Conservation (phyloP, 2,888 invertebrate species). For the Andrena chrysosceles region DNA sequence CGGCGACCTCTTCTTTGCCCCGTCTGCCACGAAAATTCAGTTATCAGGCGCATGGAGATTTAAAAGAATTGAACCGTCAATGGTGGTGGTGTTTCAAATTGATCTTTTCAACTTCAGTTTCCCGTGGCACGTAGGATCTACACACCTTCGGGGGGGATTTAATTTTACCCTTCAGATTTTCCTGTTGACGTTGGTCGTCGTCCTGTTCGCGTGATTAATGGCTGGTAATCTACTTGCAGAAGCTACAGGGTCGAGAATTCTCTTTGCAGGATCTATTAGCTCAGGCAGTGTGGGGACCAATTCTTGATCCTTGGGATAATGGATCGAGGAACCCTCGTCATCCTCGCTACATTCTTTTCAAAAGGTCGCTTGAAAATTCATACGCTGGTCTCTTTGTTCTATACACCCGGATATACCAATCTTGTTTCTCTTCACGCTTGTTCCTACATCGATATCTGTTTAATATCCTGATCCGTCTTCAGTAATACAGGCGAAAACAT, state of each 20-base stretch:
- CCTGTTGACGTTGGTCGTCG: not conserved
- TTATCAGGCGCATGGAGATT: too few relatives aligned
- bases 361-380: not conserved
- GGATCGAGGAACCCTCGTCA: not conserved
- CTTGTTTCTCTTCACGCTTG: not conserved
- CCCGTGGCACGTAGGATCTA: not conserved
- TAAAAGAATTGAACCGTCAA: too few relatives aligned
- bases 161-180: not conserved
- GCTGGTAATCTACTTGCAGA: not conserved
- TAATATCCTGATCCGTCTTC: slow-evolving; percentile 8
- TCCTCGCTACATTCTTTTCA: not conserved
- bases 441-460: not conserved
- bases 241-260: slow-evolving; percentile 5
- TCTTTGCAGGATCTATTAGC: slow-evolving; percentile 10
- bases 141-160: not conserved
- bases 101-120: not conserved
- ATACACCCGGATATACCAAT: not conserved
- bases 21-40: too few relatives aligned
- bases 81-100: too few relatives aligned
- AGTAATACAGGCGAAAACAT: slow-evolving; percentile 42
- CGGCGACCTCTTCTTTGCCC: too few relatives aligned
- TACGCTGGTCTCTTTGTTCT: not conserved
- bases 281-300: not conserved
- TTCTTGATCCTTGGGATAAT: slow-evolving; percentile 1
- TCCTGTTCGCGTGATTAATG: not conserved